Percentiles rank a stretch among this genome's conserved stretches.
These are phyloP conservation scores for Phalacrocorax carbo DNA, from an alignment of 2,113 vertebrate species.

Conservation along the genomic window DNA sequence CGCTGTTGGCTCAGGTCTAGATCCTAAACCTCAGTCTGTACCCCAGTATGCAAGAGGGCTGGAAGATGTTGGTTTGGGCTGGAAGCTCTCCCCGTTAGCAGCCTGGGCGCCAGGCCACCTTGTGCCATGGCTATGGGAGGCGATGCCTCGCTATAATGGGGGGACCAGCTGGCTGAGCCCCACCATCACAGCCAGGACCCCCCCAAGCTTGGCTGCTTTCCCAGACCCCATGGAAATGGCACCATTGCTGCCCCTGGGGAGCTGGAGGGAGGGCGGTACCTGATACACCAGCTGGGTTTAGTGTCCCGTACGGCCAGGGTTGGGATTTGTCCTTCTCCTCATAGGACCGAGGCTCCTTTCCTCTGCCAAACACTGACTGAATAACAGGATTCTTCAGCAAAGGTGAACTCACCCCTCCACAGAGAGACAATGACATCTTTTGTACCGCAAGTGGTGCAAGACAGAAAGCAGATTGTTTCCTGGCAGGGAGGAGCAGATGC, in stretches of 20 bases:
- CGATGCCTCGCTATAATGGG: accelerated
- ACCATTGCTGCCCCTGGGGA: not conserved
- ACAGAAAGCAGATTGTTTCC: not conserved
- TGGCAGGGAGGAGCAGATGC: not conserved
- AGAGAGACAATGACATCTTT: not conserved
- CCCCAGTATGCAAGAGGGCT: accelerated
- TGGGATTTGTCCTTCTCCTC: not conserved
- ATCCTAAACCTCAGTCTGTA: not conserved
- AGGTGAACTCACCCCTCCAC: not conserved
- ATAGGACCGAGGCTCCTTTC: not conserved
- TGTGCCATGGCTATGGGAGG: not conserved
- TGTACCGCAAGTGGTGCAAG: not conserved
- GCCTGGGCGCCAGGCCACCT: not conserved
- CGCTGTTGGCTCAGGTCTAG: not conserved
- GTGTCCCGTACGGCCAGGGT: accelerated
- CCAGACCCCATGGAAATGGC: accelerated
- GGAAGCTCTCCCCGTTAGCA: not conserved
- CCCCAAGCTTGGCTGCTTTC: not conserved
- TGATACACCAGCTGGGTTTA: not conserved
- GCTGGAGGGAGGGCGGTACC: not conserved
- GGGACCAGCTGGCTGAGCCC: not conserved
- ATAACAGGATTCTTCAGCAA: not conserved
- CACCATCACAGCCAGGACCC: not conserved
- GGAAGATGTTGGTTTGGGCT: not conserved
- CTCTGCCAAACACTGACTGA: not conserved